Conservation (phyloP, 2,113 vertebrate genomes). For the Strigops habroptila region DNA sequence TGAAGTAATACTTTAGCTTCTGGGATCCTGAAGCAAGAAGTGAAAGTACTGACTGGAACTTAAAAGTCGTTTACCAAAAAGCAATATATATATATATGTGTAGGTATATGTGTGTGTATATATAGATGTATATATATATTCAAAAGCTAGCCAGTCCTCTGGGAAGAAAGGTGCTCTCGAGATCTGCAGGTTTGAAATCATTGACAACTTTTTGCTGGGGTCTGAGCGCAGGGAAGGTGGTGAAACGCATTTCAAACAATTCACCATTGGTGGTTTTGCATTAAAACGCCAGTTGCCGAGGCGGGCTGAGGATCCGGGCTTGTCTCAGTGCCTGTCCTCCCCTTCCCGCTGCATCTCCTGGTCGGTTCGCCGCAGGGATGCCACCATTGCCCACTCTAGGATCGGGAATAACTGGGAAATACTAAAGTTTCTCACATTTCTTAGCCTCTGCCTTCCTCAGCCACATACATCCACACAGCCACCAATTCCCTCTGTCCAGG, state of each 20-base stretch:
- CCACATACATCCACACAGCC: conserved; percentile 52
- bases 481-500: conserved; percentile 56
- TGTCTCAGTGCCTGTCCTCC: conserved; percentile 32
- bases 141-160: not conserved
- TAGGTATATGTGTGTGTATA: too few relatives aligned
- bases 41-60: conserved; percentile 81
- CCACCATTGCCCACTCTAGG: conserved; percentile 41
- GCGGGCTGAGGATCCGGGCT: conserved; percentile 29
- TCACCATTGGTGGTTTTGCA: conserved; percentile 56
- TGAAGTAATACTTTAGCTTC: conserved; percentile 78
- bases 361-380: conserved; percentile 11
- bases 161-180: conserved; percentile 33
- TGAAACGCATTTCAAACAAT: conserved; percentile 42
- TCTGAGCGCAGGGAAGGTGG: conserved; percentile 18
- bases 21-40: conserved; percentile 81
- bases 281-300: conserved; percentile 48
- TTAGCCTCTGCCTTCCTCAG: conserved; percentile 31
- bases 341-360: conserved; percentile 40
- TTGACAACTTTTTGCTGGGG: conserved; percentile 63
- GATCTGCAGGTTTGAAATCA: conserved; percentile 49
- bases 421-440: conserved; percentile 63
- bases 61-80: conserved; percentile 72
- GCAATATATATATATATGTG: not conserved
- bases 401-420: conserved; percentile 51
- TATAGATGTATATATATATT: not conserved